phyloP scores from a whole-genome alignment of 2,113 vertebrate genomes.

The Paedocypris sp. region DNA sequence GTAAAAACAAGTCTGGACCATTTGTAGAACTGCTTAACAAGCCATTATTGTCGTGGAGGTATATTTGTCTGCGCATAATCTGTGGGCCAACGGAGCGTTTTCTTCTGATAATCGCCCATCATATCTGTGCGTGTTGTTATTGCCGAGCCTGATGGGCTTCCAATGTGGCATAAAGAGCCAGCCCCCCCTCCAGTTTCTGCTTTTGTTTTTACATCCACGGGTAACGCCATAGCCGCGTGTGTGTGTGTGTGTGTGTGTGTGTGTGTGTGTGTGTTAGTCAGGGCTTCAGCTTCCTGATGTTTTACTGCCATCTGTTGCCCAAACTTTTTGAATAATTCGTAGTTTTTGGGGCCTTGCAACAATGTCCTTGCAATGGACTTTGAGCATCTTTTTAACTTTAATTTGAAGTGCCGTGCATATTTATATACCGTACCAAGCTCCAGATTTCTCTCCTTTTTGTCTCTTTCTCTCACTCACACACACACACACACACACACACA shows the following conservation, averaged over 20 bases:
- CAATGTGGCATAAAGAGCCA: slow-evolving; percentile 27
- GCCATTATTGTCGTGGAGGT: slow-evolving; percentile 13
- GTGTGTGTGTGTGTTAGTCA: not conserved
- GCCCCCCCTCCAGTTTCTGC: slow-evolving; percentile 4
- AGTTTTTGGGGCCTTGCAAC: slow-evolving; percentile 5
- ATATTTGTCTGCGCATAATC: not conserved
- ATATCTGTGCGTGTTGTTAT: slow-evolving; percentile 32
- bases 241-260: not conserved
- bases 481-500: no score
- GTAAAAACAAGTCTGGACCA: not conserved
- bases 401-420: no score
- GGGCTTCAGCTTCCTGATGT: slow-evolving; percentile 49
- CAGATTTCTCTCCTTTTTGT: no score
- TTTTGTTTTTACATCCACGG: slow-evolving; percentile 23
- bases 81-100: not conserved
- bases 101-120: not conserved
- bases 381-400: no score
- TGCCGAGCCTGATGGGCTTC: slow-evolving; percentile 35
- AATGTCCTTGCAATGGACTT: not conserved
- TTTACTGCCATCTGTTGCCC: slow-evolving; percentile 91
- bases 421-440: no score
- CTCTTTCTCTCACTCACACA: no score
- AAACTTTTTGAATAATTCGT: slow-evolving; percentile 49
- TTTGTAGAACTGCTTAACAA: slow-evolving; percentile 28
- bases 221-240: slow-evolving; percentile 3